Conservation (phyloP, 2,888 invertebrate species). For the Seira musarum region DNA sequence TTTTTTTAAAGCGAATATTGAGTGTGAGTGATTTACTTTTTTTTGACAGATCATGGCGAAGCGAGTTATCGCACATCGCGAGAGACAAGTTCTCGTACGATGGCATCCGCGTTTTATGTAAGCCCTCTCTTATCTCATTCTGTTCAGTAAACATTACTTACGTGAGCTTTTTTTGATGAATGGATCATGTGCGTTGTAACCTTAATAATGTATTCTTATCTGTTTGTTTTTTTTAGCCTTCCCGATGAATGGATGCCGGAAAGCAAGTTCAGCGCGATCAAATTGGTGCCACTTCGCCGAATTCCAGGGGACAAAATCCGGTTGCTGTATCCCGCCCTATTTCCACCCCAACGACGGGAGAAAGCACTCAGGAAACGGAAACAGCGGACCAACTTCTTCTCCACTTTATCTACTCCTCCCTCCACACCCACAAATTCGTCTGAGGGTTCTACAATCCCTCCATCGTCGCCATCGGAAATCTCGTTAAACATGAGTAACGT, state of each 20-base stretch:
- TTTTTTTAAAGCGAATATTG: too few relatives aligned
- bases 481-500: slow-evolving; percentile 28
- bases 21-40: not conserved
- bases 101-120: slow-evolving; percentile 92
- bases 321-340: slow-evolving; percentile 66
- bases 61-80: slow-evolving; percentile 79
- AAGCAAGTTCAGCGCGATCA: slow-evolving; percentile 62
- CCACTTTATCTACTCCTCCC: slow-evolving; percentile 37
- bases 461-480: slow-evolving; percentile 51
- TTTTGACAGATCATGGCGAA: slow-evolving; percentile 77
- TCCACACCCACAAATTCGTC: slow-evolving; percentile 48
- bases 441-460: slow-evolving; percentile 49
- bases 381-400: slow-evolving; percentile 33
- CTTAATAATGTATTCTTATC: too few relatives aligned
- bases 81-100: slow-evolving; percentile 82
- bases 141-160: not conserved
- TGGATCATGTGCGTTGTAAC: too few relatives aligned
- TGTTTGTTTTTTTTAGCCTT: slow-evolving; percentile 52
- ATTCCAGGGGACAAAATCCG: slow-evolving; percentile 66
- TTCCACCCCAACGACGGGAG: slow-evolving; percentile 63
- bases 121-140: slow-evolving; percentile 74
- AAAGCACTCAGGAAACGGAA: slow-evolving; percentile 62
- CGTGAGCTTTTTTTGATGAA: too few relatives aligned
- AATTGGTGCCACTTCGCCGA: slow-evolving; percentile 67
- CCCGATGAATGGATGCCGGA: slow-evolving; percentile 69